Evolutionary conservation across 2,888 invertebrate genomes (phyloP), one percentile per base, ranked within the genome.

Genomic region (Drosophila demipolita): DNA sequence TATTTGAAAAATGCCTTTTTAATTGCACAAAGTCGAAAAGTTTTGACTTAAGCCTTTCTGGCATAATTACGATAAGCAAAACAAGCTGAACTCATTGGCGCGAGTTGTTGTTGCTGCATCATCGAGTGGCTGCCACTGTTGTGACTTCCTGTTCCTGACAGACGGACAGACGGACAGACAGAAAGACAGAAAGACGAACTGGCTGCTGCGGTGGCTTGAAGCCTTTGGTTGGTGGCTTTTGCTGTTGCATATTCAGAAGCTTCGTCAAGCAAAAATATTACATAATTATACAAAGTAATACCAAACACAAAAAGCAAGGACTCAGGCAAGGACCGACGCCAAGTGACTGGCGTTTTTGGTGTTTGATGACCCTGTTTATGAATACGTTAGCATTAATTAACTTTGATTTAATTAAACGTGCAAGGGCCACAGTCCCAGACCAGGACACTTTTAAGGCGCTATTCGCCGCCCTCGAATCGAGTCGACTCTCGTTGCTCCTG

Each of bases 371-470:
- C 82, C 87, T 87, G 89, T 88, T 90, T 90, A 89, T 90, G 89
- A 90, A 90, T 90, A 88, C 82, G 87, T 90, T 89, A 87, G 90
- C 90, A 90, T 91, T 91, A 92, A 91, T 91, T 91, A 91, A 90
- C 87, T 91, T 89, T 89, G 92, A 92, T 91, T 91, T 91, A 92
- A 91, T 92, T 91, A 91, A 91, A 90, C 83, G 75, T 71, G 77
- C 74, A 59, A 52, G 50, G 73, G 55, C 17, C 32, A 60, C 57
- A 50, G 23, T 23, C 45, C 45, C 45, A 33, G 29, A 38, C 40
- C 69, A 59, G 82, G 86, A 80, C 84, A 85, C 78, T 85, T 75
- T 67, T 60, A 71, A 77, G 65, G 67, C 71, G 67, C 50, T 72
- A 54, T 66, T 80, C 55, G 69, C 52, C 75, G 71, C 38, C 32